Evolutionary conservation across 2,113 vertebrate genomes (phyloP).

Genomic region (Poeciliopsis retropinna): DNA sequence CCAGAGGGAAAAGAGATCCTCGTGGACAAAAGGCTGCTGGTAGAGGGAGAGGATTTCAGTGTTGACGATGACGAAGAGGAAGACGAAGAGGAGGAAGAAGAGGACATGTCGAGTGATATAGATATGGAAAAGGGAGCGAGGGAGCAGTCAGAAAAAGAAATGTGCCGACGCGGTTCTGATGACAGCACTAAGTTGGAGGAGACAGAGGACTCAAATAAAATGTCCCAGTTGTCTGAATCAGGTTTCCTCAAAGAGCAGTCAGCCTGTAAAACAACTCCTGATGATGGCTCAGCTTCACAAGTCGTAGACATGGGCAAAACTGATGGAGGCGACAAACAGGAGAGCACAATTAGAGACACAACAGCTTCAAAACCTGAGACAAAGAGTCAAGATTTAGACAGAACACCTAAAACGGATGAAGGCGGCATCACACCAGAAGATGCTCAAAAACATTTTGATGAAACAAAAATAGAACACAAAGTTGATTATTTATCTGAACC

Average conservation of each 20-base stretch:
- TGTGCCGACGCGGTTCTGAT: constrained; percentile 58
- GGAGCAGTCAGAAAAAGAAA: constrained; percentile 92
- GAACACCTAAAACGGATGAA: constrained; percentile 14
- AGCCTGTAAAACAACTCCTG: constrained; percentile 24
- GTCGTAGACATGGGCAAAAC: constrained; percentile 15
- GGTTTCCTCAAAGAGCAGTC: constrained; percentile 32
- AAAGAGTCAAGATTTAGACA: constrained; percentile 32
- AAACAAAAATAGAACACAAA: constrained; percentile 24
- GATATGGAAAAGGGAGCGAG: constrained; percentile 94
- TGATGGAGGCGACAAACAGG: constrained; percentile 27
- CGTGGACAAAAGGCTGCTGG: constrained; percentile 73
- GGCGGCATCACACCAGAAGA: constrained; percentile 7
- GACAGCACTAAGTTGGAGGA: constrained; percentile 48
- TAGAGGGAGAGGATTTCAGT: constrained; percentile 76
- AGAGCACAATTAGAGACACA: constrained; percentile 2
- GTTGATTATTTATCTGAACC: constrained; percentile 25
- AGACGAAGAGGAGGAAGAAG: constrained; percentile 76
- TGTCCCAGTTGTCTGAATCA: constrained; percentile 31
- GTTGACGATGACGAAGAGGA: constrained; percentile 72
- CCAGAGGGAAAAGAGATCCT: constrained; percentile 72
- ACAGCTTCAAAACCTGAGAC: constrained; percentile 28
- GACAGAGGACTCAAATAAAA: constrained; percentile 61
- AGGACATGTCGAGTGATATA: constrained; percentile 86
- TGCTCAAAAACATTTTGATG: constrained; percentile 20
- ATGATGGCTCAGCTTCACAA: constrained; percentile 29